A percentile compares a stretch with the other conserved stretches of the same genome.
Conservation (phyloP, 2,888 invertebrate species). For the Nemapogon koenigi region DNA sequence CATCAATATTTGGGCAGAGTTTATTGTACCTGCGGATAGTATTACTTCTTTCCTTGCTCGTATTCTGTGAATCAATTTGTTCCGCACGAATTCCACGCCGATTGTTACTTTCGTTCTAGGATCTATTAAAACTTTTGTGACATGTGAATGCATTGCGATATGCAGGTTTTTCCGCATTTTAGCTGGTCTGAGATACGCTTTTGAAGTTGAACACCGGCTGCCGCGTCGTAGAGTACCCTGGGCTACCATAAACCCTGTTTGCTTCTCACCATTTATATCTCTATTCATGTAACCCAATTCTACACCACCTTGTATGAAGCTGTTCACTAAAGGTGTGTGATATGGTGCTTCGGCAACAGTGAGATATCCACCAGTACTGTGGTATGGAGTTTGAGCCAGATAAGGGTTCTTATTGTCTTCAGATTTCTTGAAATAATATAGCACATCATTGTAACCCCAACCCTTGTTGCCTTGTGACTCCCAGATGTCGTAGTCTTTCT, state of each 20-base stretch:
- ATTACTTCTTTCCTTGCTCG: conserved; percentile 87
- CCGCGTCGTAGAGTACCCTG: conserved; percentile 82
- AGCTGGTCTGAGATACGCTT: conserved; percentile 85
- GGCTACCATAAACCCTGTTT: conserved; percentile 89
- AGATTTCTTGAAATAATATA: conserved; percentile 89
- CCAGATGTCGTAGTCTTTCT: conserved; percentile 90
- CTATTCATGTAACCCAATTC: conserved; percentile 86
- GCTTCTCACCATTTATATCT: conserved; percentile 86
- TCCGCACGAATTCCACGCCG: conserved; percentile 82
- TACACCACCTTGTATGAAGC: conserved; percentile 83
- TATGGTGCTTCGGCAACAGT: conserved; percentile 88
- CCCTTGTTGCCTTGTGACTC: conserved; percentile 85
- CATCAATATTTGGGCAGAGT: conserved; percentile 94
- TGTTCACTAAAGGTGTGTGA: conserved; percentile 81
- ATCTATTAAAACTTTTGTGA: conserved; percentile 76
- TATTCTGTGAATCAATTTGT: conserved; percentile 74
- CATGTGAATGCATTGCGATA: conserved; percentile 83
- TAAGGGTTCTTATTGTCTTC: conserved; percentile 91
- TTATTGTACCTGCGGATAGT: conserved; percentile 88
- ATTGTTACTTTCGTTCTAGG: conserved; percentile 77
- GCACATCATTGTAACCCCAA: conserved; percentile 82
- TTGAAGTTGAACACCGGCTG: conserved; percentile 86
- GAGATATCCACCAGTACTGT: conserved; percentile 80
- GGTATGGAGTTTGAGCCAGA: conserved; percentile 78
- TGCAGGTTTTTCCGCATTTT: conserved; percentile 83